Base-by-base conservation (phyloP, 2,888 invertebrate species). In the Apoda limacodes region DNA sequence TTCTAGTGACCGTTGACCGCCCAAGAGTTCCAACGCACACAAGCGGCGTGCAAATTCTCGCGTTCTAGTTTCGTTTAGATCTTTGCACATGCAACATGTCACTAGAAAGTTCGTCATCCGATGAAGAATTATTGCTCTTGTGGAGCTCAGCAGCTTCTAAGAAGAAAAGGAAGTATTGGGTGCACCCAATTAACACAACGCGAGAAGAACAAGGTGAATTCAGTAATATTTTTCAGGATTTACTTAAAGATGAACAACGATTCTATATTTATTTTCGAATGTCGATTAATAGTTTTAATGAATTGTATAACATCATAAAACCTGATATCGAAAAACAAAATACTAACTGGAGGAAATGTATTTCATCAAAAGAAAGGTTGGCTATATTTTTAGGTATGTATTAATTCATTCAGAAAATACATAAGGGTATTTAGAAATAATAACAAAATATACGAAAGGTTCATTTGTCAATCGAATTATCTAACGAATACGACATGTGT, bases 301-400 rank as follows among this genome's bases (percentile, higher is more conserved):
- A 30, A 30, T 30, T 30, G 30, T 30, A 30, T 30, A 32, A 32
- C 32, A 28, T 32, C 32, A 32, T 28, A 32, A 32, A 32, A 28
- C 32, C 32, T 32, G 32, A 14, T 28, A 32, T 32, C 32, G 32
- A 32, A 32, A 32, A 32, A 32, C 32, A 32, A 32, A 32, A 32
- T 27, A 28, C 28, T 28, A 28, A 32, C 17, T 17, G 17, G 30
- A 25, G 21, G 13, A 30, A 30, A 25, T 30, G 30, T 30, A 9
- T 30, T 30, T 30, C 27, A 27, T 30, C 30, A 30, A 30, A 30
- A 30, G 30, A 30, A 30, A 30, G 30, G 30, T 25, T 30, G 30
- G 30, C 23, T 32, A 19, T 28, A 32, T 28, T 32, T 32, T 19
- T 32, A 32, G 28, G 31, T 31, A 31, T 31, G 28, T 28, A 28